Evolutionary conservation across 2,113 vertebrate genomes (phyloP), one percentile per base, ranked within the genome.

Genomic region (Alligator sinensis): DNA sequence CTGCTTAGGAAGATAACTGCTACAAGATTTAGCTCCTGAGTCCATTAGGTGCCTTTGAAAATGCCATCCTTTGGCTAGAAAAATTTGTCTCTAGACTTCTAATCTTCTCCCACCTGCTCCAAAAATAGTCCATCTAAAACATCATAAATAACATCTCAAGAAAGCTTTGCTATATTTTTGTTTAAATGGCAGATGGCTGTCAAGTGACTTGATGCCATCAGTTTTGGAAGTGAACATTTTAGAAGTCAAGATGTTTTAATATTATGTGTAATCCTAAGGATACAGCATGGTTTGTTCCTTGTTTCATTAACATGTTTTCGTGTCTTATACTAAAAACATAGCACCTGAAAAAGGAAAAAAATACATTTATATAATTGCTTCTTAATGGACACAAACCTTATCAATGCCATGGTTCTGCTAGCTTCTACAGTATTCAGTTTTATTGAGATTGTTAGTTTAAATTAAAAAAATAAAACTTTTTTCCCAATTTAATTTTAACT

Each of bases 381-480:
- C 17, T 58, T 13, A 72, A 19, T 27, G 9, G 89, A 92, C 12
- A 77, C 1, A 85, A 75, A 88, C 11, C 4, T 7, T 81, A 27
- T 5, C 64, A 74, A 77, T 1, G 54, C 72, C 5, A 62, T 6
- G 79, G 58, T 11, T 74, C 84, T 18, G 76, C 11, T 60, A 28
- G 2, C 68, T 15, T 28, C 12, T 38, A 0, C 0, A 22, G 27
- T 86, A 76, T 78, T 47, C 60, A 74, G 11, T 60, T 63, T 57
- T 84, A 62, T 16, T 79, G 70, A 5, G 27, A 70, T 38, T 81
- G 12, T 9, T 63, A 84, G 34, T 1, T 9, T 2, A 17, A 12
- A 15, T 88, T 80, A 25, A 47, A 47, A 47, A 8, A 9, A 47
- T 9, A 6, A 38, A 87, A 4, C 6, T 18, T n/a, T 16, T 66